Evolutionary conservation across 1,140 invertebrate genomes (phyloP), one percentile per base, ranked within the genome.

Genomic region (Bombus ignitus): DNA sequence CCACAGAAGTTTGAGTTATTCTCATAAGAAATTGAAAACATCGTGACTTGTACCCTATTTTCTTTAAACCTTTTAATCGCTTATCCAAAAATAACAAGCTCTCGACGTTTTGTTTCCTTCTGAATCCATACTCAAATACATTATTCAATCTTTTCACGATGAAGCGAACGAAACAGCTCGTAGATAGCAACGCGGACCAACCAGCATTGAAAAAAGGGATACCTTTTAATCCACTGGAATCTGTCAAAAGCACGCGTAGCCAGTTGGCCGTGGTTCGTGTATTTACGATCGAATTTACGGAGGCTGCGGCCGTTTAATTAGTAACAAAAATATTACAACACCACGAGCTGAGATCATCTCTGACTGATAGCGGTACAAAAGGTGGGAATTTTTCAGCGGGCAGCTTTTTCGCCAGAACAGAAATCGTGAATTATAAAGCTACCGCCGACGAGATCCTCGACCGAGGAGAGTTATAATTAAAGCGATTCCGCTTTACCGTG

Each of bases 391-490:
- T 70, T 53, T 80, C 32, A 78, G 4, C n/a, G 9, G 32, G 2
- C 32, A 37, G 32, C 12, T 15, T 39, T 57, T 53, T 6, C 66
- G 47, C 37, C 18, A 12, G 44, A 28, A 39, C 66, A 37, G n/a
- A 25, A 53, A 53, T 13, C 71, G 37, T 42, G 70, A 74, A 44
- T 74, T 25, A 74, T 44, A 32, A 57, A 37, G 37, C 39, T n/a
- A 13, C 71, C 73, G 22, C 18, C n/a, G 13, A 37, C n/a, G 6
- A 57, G 74, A 57, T 75, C 22, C 44, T 76, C 74, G 47, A 57
- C 32, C n/a, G 47, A 8, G 12, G n/a, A 53, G 81, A 35, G 70
- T 82, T 65, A 62, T 88, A 90, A 85, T 88, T 86, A 88, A 84
- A 82, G 78, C 81, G 74, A 88, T 59, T 66, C 73, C 65, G 65